Evolutionary conservation across 2,113 vertebrate species (phyloP).

Genomic region (Tragelaphus strepsiceros): DNA sequence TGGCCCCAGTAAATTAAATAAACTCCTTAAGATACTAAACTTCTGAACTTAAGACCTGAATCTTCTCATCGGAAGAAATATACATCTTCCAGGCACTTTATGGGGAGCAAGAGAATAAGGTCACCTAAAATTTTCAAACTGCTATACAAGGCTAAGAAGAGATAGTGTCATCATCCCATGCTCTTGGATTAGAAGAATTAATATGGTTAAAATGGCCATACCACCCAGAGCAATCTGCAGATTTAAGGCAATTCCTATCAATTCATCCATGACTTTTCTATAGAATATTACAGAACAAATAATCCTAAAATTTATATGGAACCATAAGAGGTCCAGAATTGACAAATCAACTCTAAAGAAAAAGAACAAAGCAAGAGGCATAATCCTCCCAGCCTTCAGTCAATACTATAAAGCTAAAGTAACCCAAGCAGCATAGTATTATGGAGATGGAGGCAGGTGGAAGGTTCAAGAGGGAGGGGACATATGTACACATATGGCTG

Average conservation of each 20-base stretch:
- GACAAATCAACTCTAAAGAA: not conserved
- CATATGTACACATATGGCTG: not conserved
- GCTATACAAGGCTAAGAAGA: not conserved
- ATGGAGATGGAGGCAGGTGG: not conserved
- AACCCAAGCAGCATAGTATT: not conserved
- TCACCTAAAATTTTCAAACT: not conserved
- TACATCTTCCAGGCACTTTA: not conserved
- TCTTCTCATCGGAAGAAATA: not conserved
- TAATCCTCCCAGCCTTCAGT: not conserved
- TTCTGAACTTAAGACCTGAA: not conserved
- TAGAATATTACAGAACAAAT: not conserved
- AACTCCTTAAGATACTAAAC: not conserved
- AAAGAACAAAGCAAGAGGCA: not conserved
- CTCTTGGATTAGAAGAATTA: not conserved
- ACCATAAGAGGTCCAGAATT: not conserved
- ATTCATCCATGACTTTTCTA: not conserved
- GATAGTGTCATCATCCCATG: not conserved
- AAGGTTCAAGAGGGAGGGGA: not conserved
- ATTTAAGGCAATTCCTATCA: not conserved
- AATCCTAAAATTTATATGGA: not conserved
- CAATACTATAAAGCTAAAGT: not conserved
- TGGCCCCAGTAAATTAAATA: not conserved
- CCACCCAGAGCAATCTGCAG: not conserved
- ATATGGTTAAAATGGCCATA: not conserved
- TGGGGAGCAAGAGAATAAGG: not conserved